phyloP scores from a whole-genome alignment of 1,140 invertebrate species.

The Drosophila kurseongensis region DNA sequence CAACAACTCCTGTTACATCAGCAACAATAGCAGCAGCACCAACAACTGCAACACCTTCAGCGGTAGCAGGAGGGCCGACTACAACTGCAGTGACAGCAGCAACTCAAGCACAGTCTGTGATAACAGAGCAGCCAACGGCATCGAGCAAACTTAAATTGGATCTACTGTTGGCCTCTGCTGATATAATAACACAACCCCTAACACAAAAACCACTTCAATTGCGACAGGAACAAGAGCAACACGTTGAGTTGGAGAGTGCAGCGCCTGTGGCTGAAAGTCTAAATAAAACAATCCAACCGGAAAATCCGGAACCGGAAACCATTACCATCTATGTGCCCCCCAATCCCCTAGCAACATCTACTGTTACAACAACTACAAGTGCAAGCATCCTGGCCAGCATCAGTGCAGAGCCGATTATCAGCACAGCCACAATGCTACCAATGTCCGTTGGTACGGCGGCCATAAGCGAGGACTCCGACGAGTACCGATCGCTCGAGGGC shows the following conservation, averaged over 20 bases:
- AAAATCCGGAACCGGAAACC: slow-evolving; percentile 22
- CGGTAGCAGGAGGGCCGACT: slow-evolving; percentile 1
- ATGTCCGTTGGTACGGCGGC: slow-evolving; percentile 56
- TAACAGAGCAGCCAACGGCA: slow-evolving; percentile 84
- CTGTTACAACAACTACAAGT: slow-evolving; percentile 12
- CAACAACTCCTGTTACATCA: slow-evolving; percentile 15
- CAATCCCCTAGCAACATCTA: slow-evolving; percentile 11
- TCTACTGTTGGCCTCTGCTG: slow-evolving; percentile 80
- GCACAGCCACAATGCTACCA: slow-evolving; percentile 39
- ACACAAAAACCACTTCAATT: slow-evolving; percentile 54
- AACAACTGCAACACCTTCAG: slow-evolving; percentile 4
- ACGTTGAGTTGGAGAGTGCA: slow-evolving; percentile 13
- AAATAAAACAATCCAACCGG: slow-evolving; percentile 19
- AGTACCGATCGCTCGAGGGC: slow-evolving; percentile 82
- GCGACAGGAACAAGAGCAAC: slow-evolving; percentile 26
- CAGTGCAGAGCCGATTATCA: slow-evolving; percentile 33
- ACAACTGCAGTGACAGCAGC: slow-evolving; percentile 23
- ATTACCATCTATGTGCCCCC: slow-evolving; percentile 50
- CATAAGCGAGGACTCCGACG: slow-evolving; percentile 81
- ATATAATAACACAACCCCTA: slow-evolving; percentile 70
- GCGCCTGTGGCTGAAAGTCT: slow-evolving; percentile 25
- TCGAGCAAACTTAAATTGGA: slow-evolving; percentile 78
- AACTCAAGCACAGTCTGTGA: slow-evolving; percentile 84
- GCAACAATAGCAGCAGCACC: slow-evolving; percentile 8
- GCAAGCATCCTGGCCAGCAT: slow-evolving; percentile 43